phyloP scores from a whole-genome alignment of 1,140 invertebrate species.

The Bursaphelenchus mucronatus region DNA sequence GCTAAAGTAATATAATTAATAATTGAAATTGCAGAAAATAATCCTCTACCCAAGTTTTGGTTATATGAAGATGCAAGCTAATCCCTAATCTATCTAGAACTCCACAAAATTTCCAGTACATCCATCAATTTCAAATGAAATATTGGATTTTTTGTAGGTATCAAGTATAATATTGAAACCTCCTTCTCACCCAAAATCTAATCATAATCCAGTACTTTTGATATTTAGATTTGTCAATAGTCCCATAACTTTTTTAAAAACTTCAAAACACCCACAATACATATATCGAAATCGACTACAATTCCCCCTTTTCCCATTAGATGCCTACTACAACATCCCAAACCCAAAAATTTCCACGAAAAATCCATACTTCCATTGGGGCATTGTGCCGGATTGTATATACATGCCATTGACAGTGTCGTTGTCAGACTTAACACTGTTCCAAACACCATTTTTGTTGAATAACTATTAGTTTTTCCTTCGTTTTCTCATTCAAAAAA shows the following conservation, averaged over 20 bases:
- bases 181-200: too few relatives aligned
- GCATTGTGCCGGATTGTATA: constrained; percentile 36
- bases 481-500: constrained; percentile 13
- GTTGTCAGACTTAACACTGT: constrained; percentile 42
- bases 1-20: constrained; percentile 33
- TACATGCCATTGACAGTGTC: constrained; percentile 38
- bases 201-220: not conserved
- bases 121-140: constrained; percentile 1
- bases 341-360: too few relatives aligned
- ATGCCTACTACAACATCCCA: too few relatives aligned
- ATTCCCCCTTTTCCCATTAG: constrained; percentile 16
- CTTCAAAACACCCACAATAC: constrained; percentile 7
- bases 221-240: constrained; percentile 11
- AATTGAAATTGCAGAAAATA: not conserved
- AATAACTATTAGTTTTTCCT: constrained; percentile 9
- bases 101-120: constrained; percentile 8
- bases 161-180: too few relatives aligned
- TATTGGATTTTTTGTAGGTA: not conserved
- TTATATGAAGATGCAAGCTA: not conserved
- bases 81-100: constrained; percentile 1
- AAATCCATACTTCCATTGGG: constrained; percentile 36
- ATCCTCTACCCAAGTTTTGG: not conserved
- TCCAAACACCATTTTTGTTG: constrained; percentile 44
- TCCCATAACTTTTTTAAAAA: constrained; percentile 6
- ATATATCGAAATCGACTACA: constrained; percentile 17